Percentiles rank a stretch among this genome's conserved stretches.
These are phyloP conservation scores for Brachycybe producta DNA, from an alignment of 2,888 invertebrate genomes.

Conservation along the genomic window DNA sequence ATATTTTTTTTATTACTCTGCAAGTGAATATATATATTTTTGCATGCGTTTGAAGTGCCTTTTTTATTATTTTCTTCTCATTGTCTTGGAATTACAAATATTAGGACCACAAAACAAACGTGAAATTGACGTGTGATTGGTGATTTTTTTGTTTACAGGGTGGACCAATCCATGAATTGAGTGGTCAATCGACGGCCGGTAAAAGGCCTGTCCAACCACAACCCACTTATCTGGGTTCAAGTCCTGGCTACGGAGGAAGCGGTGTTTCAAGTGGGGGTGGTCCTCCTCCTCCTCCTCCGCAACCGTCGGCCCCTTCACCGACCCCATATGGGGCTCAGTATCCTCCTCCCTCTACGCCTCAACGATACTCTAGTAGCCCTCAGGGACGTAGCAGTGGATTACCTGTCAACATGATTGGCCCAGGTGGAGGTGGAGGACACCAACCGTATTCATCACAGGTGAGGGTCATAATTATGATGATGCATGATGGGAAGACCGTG, in stretches of 20 bases:
- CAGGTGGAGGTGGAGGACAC: too few relatives aligned
- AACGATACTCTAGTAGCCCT: slow-evolving; percentile 15
- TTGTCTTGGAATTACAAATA: too few relatives aligned
- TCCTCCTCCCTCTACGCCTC: neutral
- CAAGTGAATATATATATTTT: too few relatives aligned
- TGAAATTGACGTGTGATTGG: neutral
- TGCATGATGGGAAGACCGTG: too few relatives aligned
- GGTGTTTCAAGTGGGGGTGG: neutral
- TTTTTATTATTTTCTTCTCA: too few relatives aligned
- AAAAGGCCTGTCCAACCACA: slow-evolving; percentile 17
- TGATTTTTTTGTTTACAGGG: neutral
- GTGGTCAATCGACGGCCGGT: neutral
- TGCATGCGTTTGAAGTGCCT: too few relatives aligned
- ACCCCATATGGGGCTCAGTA: slow-evolving; percentile 12
- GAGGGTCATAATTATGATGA: neutral
- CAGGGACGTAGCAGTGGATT: slow-evolving; percentile 11
- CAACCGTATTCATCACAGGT: slow-evolving; percentile 17
- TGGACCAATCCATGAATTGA: slow-evolving; percentile 14
- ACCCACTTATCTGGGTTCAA: slow-evolving; percentile 8
- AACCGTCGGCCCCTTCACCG: slow-evolving; percentile 8
- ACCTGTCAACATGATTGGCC: slow-evolving; percentile 12
- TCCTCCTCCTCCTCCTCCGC: slow-evolving; percentile 10
- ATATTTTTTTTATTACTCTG: too few relatives aligned
- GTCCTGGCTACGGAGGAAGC: slow-evolving; percentile 5
- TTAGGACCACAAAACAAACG: too few relatives aligned